Conservation (phyloP, 2,113 vertebrate genomes). For the Erythrocercus mccallii region DNA sequence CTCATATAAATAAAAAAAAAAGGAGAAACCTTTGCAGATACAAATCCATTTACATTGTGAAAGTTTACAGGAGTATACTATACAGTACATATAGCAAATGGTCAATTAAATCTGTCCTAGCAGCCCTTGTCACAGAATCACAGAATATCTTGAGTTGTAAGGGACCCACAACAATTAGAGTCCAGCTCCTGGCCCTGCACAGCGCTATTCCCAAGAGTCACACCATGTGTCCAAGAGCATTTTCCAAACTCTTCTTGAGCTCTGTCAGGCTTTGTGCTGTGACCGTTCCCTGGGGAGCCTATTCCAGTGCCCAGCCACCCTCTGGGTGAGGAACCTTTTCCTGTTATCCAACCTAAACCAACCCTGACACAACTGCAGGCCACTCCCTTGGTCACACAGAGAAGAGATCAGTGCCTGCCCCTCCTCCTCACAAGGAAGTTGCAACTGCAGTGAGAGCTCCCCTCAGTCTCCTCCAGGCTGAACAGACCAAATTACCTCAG, state of each 20-base stretch:
- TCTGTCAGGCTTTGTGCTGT: not conserved
- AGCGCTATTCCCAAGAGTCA: not conserved
- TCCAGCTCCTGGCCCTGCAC: not conserved
- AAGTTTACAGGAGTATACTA: not conserved
- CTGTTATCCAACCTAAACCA: rapidly evolving
- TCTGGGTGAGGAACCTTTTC: rapidly evolving
- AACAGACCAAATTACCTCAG: not conserved
- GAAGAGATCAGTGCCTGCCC: not conserved
- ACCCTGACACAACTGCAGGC: rapidly evolving
- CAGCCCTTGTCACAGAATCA: not conserved
- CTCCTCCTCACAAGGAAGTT: not conserved
- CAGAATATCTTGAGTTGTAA: not conserved
- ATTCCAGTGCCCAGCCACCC: rapidly evolving
- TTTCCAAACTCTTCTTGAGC: rapidly evolving
- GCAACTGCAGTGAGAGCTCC: rapidly evolving
- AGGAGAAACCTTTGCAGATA: not conserved
- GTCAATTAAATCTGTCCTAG: not conserved
- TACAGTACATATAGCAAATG: not conserved
- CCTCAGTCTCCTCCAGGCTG: not conserved
- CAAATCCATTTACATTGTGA: not conserved
- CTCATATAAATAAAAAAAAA: not conserved
- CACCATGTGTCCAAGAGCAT: rapidly evolving
- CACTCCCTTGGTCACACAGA: rapidly evolving
- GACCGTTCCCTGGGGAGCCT: rapidly evolving
- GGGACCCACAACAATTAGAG: too few relatives aligned